Evolutionary conservation across 2,113 vertebrate genomes (phyloP).

Genomic region (Pteropus alecto): DNA sequence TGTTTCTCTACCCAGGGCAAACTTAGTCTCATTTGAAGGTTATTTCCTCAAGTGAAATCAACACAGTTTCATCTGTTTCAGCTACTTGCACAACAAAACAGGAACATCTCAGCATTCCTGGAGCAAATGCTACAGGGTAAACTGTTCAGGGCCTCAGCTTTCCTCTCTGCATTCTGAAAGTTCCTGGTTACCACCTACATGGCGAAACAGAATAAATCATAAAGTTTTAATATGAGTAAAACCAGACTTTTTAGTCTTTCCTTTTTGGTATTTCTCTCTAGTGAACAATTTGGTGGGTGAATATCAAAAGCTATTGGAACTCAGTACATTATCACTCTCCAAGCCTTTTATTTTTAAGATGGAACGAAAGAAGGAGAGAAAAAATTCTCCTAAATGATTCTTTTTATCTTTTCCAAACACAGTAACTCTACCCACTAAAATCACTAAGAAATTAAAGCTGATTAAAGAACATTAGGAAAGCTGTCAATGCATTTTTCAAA

Average conservation of each 20-base stretch:
- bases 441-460: constrained; percentile 51
- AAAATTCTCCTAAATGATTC: background rate
- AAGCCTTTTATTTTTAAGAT: constrained; percentile 19
- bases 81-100: background rate
- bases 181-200: background rate
- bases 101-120: background rate
- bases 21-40: background rate
- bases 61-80: background rate
- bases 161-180: background rate
- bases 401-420: constrained; percentile 32
- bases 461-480: constrained; percentile 44
- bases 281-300: constrained; percentile 16
- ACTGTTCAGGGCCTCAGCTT: background rate
- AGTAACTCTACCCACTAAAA: constrained; percentile 33
- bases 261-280: background rate
- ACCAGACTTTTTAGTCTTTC: background rate
- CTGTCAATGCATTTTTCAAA: constrained; percentile 41
- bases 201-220: background rate
- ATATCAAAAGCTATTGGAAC: constrained; percentile 15
- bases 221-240: background rate
- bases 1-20: background rate
- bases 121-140: background rate
- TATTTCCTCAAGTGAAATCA: background rate
- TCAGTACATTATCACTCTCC: background rate
- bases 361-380: background rate